Percentiles rank a stretch among this genome's conserved stretches.
phyloP scores from a whole-genome alignment of 1,140 invertebrate species.

The Drusus annulatus region DNA sequence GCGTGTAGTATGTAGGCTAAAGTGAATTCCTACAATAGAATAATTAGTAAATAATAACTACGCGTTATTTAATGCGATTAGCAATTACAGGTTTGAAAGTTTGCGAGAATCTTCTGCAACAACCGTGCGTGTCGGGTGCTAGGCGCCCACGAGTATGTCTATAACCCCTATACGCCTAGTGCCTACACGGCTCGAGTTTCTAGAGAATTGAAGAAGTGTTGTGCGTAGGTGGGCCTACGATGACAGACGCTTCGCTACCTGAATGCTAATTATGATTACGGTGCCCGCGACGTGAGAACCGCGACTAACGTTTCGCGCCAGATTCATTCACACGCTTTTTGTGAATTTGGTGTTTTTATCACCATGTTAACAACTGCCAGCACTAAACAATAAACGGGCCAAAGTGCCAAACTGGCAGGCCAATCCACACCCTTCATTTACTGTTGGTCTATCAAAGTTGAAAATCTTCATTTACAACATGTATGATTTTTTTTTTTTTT shows the following conservation, averaged over 20 bases:
- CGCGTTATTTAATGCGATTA: too few species aligned
- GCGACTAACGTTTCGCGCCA: constrained; percentile 14
- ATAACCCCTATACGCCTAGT: too few species aligned
- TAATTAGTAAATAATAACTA: too few species aligned
- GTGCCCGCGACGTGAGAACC: constrained; percentile 27
- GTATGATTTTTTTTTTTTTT: too few species aligned
- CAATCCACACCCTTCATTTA: too few species aligned
- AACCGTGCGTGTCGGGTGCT: neutral
- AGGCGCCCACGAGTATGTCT: neutral
- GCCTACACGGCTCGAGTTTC: neutral
- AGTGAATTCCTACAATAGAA: too few species aligned
- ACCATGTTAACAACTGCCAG: neutral
- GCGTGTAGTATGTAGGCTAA: too few species aligned
- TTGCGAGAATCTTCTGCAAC: neutral
- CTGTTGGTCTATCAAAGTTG: too few species aligned
- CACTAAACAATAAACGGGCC: too few species aligned
- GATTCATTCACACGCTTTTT: constrained; percentile 35
- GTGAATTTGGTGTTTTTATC: neutral
- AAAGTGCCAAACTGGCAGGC: too few species aligned
- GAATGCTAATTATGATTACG: constrained; percentile 20
- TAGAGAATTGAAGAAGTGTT: constrained; percentile 7
- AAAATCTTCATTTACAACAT: too few species aligned
- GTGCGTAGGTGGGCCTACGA: neutral
- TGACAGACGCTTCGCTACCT: constrained; percentile 15
- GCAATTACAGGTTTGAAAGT: neutral